Conservation (phyloP, 2,113 vertebrate species). For the Oxyruncus cristatus region DNA sequence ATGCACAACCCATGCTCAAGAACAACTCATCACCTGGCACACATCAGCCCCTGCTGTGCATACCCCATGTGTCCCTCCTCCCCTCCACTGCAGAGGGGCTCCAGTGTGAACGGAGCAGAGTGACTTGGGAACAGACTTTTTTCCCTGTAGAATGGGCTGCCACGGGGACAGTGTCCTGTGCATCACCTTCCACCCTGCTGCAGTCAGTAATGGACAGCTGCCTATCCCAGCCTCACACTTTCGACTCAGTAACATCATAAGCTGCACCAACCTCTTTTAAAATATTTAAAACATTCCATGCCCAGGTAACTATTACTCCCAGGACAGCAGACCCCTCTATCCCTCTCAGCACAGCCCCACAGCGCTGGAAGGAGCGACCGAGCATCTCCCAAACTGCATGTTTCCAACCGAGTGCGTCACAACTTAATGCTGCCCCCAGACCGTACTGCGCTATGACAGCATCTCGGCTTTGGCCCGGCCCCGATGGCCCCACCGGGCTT, state of each 20-base stretch:
- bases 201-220: not conserved
- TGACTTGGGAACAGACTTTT: not conserved
- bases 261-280: not conserved
- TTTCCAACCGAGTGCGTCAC: slow-evolving; percentile 60
- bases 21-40: slow-evolving; percentile 6
- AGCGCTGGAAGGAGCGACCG: not conserved
- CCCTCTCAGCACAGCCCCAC: not conserved
- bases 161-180: not conserved
- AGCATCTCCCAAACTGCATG: not conserved
- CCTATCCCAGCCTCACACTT: not conserved
- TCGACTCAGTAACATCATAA: not conserved
- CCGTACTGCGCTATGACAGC: slow-evolving; percentile 41
- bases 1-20: not conserved
- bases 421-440: slow-evolving; percentile 54
- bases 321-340: not conserved
- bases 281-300: not conserved
- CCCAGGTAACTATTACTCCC: not conserved
- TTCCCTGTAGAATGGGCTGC: not conserved
- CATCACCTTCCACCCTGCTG: not conserved
- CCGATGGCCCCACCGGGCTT: not conserved
- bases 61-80: not conserved
- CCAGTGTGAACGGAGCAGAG: not conserved
- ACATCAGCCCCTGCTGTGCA: not conserved
- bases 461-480: not conserved
- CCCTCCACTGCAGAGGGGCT: not conserved